phyloP scores from a whole-genome alignment of 37 sponge, comb jelly and placozoan genomes.

The Cliona cf. orientalis region DNA sequence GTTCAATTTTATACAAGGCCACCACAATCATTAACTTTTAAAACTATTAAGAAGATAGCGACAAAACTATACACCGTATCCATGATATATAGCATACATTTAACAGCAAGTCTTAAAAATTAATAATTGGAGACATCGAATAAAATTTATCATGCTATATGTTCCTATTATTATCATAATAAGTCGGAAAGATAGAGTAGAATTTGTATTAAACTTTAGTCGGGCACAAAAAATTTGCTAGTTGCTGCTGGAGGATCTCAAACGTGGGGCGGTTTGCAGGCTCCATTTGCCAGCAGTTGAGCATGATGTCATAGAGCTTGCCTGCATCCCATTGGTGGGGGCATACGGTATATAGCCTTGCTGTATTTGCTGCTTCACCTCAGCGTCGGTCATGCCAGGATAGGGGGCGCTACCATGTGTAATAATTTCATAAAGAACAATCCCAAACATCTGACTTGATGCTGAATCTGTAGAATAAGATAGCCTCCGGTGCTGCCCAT shows the following conservation, averaged over 20 bases:
- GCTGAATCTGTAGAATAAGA: slow-evolving; percentile 92
- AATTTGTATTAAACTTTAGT: too few relatives aligned
- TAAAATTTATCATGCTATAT: too few relatives aligned
- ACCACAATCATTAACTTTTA: too few relatives aligned
- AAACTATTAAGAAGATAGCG: too few relatives aligned
- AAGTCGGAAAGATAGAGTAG: too few relatives aligned
- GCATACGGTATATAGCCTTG: slow-evolving; percentile 93
- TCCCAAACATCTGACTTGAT: slow-evolving; percentile 99
- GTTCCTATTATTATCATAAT: too few relatives aligned
- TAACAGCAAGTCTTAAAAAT: too few relatives aligned
- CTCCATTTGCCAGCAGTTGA: slow-evolving; percentile 90
- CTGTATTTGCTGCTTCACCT: slow-evolving; percentile 84
- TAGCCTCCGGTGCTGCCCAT: slow-evolving; percentile 99
- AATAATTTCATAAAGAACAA: slow-evolving; percentile 91
- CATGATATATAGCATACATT: too few relatives aligned
- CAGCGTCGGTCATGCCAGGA: slow-evolving; percentile 96
- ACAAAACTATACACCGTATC: too few relatives aligned
- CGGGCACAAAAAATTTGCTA: slow-evolving; percentile 97
- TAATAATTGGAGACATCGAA: too few relatives aligned
- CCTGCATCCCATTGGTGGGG: slow-evolving; percentile 87
- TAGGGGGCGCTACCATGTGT: slow-evolving; percentile 97
- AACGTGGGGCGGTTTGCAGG: slow-evolving; percentile 93
- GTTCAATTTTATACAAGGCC: too few relatives aligned
- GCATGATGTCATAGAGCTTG: slow-evolving; percentile 91
- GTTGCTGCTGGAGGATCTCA: slow-evolving; percentile 86